Conservation (phyloP, 2,797 vertebrate genomes). For the Lagodon rhomboides region DNA sequence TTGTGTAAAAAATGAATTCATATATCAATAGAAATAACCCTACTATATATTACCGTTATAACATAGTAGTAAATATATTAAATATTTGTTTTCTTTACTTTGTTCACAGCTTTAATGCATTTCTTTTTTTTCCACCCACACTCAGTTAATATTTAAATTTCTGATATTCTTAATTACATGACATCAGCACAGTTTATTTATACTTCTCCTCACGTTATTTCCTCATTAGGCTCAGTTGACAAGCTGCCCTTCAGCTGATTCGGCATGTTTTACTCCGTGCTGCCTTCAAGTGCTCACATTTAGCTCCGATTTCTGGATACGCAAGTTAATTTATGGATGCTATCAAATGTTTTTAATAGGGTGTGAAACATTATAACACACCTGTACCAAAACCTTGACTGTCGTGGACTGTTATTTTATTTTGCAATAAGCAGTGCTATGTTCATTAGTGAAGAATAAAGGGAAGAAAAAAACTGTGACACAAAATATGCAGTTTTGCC, state of each 20-base stretch:
- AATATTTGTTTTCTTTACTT: neutral
- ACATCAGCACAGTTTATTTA: neutral
- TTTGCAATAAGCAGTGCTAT: neutral
- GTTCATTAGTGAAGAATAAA: neutral
- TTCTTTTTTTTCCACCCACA: too few relatives aligned
- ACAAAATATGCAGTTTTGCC: neutral
- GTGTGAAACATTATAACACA: neutral
- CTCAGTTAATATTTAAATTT: neutral
- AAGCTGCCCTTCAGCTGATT: slow-evolving; percentile 68
- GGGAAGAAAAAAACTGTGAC: neutral
- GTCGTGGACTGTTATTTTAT: neutral
- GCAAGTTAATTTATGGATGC: too few relatives aligned
- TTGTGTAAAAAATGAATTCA: neutral
- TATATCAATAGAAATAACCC: too few relatives aligned
- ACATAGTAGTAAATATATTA: neutral
- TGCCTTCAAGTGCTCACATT: slow-evolving; percentile 44
- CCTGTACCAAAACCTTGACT: neutral
- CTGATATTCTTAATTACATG: neutral
- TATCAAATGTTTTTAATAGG: neutral
- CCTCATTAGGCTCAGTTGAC: slow-evolving; percentile 9
- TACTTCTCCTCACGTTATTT: neutral
- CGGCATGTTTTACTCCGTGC: slow-evolving; percentile 67
- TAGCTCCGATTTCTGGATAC: fast-evolving
- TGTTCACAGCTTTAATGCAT: neutral
- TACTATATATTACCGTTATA: neutral